phyloP scores from a whole-genome alignment of 2,888 invertebrate species.

The Cataglyphis cursor region DNA sequence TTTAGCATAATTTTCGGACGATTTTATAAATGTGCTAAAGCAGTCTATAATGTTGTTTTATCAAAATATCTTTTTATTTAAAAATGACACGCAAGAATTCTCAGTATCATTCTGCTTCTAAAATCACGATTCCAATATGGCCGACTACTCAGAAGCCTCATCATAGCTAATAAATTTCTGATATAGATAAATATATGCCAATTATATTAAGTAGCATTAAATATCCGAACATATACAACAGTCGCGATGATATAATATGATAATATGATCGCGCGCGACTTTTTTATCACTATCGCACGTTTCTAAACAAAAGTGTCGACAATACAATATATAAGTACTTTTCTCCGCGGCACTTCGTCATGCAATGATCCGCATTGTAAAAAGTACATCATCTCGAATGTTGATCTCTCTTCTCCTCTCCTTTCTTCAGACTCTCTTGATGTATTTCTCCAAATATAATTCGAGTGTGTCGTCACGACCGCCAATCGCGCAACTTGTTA shows the following conservation, averaged over 20 bases:
- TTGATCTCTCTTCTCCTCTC: constrained; percentile 37
- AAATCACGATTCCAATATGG: no score
- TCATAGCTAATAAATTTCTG: neutral
- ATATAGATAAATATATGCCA: neutral
- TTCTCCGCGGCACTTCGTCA: constrained; percentile 64
- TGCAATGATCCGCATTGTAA: constrained; percentile 64
- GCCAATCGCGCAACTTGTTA: constrained; percentile 15
- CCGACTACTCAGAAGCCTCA: no score
- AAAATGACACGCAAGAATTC: no score
- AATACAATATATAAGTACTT: constrained; percentile 42
- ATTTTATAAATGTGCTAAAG: no score
- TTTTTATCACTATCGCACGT: constrained; percentile 21
- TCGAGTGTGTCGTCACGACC: constrained; percentile 67
- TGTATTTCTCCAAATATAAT: constrained; percentile 79
- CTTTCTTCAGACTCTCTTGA: constrained; percentile 57
- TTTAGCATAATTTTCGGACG: no score
- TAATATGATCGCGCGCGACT: neutral
- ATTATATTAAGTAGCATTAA: neutral
- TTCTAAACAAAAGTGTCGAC: neutral
- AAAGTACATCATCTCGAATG: constrained; percentile 55
- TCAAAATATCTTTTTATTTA: no score
- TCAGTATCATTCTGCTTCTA: no score
- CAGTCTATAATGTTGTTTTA: no score
- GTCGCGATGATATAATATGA: neutral
- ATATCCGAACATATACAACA: neutral